These are phyloP conservation scores for Leucania comma DNA, from an alignment of 2,888 invertebrate genomes.

Conservation along the genomic window DNA sequence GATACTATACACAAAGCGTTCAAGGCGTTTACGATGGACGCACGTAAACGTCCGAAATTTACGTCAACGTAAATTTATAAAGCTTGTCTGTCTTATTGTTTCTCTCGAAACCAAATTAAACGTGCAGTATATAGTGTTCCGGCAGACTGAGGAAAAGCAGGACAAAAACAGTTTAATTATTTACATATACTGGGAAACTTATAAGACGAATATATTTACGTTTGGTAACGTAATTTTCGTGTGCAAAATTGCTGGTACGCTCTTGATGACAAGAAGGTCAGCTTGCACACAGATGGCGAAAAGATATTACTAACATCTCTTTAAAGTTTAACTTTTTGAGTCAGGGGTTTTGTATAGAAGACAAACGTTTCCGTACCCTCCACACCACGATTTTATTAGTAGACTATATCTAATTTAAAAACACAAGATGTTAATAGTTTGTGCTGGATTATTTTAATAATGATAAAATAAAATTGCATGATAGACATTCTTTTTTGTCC, in stretches of 20 bases:
- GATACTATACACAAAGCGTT: conserved; percentile 38
- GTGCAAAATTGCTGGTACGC: background rate
- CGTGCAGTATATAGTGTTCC: conserved; percentile 13
- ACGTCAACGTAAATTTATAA: conserved; percentile 69
- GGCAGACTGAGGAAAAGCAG: conserved; percentile 43
- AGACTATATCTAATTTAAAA: background rate
- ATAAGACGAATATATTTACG: background rate
- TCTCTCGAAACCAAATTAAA: conserved; percentile 48
- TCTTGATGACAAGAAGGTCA: background rate
- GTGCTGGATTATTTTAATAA: background rate
- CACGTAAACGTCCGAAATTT: conserved; percentile 65
- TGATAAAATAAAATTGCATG: no score
- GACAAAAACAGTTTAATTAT: conserved; percentile 51
- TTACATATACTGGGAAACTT: conserved; percentile 24
- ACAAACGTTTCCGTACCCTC: no score
- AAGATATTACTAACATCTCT: background rate
- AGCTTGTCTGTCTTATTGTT: conserved; percentile 60
- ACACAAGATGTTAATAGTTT: background rate
- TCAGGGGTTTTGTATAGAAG: no score
- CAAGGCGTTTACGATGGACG: conserved; percentile 50
- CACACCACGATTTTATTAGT: no score
- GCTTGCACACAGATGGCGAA: background rate
- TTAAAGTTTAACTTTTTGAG: background rate
- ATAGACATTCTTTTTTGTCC: no score
- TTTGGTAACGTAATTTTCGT: conserved; percentile 8